Base-by-base conservation (phyloP, 2,888 invertebrate genomes). In the Gisinianus flammeolus region DNA sequence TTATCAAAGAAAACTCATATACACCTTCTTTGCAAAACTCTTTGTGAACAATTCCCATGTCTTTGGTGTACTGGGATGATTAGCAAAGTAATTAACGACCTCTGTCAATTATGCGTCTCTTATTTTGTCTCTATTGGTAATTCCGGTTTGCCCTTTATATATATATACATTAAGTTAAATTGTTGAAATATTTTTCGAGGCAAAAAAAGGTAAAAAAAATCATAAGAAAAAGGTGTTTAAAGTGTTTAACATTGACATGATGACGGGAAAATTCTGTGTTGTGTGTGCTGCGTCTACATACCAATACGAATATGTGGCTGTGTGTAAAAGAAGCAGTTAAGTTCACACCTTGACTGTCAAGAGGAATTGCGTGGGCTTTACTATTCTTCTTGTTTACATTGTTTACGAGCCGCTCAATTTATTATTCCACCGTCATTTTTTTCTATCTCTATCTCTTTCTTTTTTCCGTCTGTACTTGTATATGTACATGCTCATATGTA, bases 391-490 rank as follows among this genome's bases (percentile, higher is more conserved):
- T 64, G 64, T 64, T 64, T 64, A 64, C 64, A 64, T 64, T 26
- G 64, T 64, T 64, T 64, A 64, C 64, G 64, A 64, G 64, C 64
- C 64, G 64, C 64, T 64, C 64, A 64, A 64, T 64, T 64, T 30
- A 64, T 64, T 64, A 64, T 64, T 44, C 19, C 64, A 22, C 30
- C 30, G 26, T 8, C 30, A 26, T 26, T 64, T 64, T 28, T 64
- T 26, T 62, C 62, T 62, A 8, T 62, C 62, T 62, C 35, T 35
- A 35, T 12, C 35, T 35, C 5, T 35, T 35, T 35, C 35, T 35
- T 35, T 35, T 35, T 35, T 44, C 19, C 44, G 19, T 44, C 19
- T 44, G 44, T 44, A 19, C 19, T 44, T 44, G 44, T 44, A 8
- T 35, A 12, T 35, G 6, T 35, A 35, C 12, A 35, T 44, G 44